phyloP scores from a whole-genome alignment of 2,113 vertebrate genomes.

The Onychostoma macrolepis region DNA sequence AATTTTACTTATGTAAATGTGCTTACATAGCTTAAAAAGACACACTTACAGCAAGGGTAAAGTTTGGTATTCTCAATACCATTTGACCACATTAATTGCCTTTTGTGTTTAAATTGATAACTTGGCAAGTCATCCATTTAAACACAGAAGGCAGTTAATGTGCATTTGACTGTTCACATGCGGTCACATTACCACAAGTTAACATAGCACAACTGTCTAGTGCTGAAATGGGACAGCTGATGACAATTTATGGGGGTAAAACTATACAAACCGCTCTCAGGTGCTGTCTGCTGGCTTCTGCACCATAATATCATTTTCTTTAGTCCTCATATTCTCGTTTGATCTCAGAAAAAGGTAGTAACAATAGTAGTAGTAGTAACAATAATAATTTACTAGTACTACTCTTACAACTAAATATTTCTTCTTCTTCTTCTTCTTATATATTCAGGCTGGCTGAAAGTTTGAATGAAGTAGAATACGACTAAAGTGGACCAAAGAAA shows the following conservation, averaged over 20 bases:
- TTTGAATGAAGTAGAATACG: not conserved
- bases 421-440: not conserved
- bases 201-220: not conserved
- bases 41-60: not conserved
- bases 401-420: not conserved
- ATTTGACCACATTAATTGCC: not conserved
- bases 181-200: not conserved
- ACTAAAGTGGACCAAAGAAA: not conserved
- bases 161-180: not conserved
- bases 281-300: not conserved
- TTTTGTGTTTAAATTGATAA: constrained; percentile 14
- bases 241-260: not conserved
- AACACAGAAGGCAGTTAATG: not conserved
- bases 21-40: not conserved
- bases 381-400: not conserved
- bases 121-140: not conserved
- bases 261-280: not conserved
- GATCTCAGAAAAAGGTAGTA: not conserved
- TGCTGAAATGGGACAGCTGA: not conserved
- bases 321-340: not conserved
- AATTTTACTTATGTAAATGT: not conserved
- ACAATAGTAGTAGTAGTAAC: not conserved
- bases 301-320: too few relatives aligned
- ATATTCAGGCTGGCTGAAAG: not conserved
- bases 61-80: not conserved